These are phyloP conservation scores for Malurus alboscapulatus DNA, from an alignment of 2,113 vertebrate species.

Conservation along the genomic window DNA sequence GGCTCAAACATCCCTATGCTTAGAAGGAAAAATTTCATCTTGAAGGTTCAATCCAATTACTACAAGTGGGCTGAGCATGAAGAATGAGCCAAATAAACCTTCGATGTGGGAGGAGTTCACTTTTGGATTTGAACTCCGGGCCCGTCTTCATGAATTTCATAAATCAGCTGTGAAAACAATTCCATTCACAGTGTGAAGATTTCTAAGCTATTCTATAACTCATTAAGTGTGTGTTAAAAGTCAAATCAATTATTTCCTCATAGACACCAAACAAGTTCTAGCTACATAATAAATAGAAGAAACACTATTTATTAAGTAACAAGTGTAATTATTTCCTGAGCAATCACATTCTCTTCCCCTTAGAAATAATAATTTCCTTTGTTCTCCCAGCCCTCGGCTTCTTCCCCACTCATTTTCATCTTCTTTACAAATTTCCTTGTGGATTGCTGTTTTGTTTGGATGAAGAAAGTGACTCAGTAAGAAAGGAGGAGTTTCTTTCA, in stretches of 20 bases:
- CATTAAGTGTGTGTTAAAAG: conserved; percentile 52
- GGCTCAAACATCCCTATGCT: background rate
- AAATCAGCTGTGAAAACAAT: conserved; percentile 57
- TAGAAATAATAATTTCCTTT: conserved; percentile 22
- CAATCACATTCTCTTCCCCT: conserved; percentile 23
- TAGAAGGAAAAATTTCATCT: background rate
- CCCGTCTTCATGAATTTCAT: conserved; percentile 12
- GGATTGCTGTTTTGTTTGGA: background rate
- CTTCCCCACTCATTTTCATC: background rate
- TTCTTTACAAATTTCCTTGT: background rate
- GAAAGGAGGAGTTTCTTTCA: background rate
- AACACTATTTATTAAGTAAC: conserved; percentile 48
- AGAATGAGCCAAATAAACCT: conserved; percentile 25
- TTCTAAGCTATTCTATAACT: conserved; percentile 48
- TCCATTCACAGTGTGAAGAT: conserved; percentile 37
- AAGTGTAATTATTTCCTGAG: conserved; percentile 52
- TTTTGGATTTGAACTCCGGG: conserved; percentile 4
- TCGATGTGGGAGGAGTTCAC: background rate
- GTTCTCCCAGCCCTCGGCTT: background rate
- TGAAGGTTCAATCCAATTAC: background rate
- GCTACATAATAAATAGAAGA: conserved; percentile 30
- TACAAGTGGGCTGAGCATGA: conserved; percentile 30
- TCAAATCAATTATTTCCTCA: conserved; percentile 57
- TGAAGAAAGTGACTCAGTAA: background rate
- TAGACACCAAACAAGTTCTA: conserved; percentile 31